A percentile compares a stretch with the other conserved stretches of the same genome.
Evolutionary conservation across 2,888 invertebrate species (phyloP).

Genomic region (Nudaria mundana): DNA sequence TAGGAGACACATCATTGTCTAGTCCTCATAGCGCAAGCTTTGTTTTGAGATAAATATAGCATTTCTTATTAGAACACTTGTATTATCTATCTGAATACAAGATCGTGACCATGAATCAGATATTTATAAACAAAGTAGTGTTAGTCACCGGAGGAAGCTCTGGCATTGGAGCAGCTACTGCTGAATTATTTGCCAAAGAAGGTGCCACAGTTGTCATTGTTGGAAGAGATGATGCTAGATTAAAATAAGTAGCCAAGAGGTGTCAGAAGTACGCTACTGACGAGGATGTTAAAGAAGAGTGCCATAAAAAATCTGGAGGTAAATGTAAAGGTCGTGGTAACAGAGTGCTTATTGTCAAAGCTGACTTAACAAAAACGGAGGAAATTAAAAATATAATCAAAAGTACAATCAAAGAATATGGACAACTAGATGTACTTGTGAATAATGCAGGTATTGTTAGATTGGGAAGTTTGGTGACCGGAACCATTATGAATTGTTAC

Average conservation of each 20-base stretch:
- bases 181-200: constrained; percentile 42
- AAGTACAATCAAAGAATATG: constrained; percentile 33
- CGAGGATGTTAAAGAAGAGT: too few species aligned
- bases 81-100: background rate
- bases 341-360: constrained; percentile 29
- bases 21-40: too few species aligned
- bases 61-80: background rate
- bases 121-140: constrained; percentile 48
- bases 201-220: constrained; percentile 45
- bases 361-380: constrained; percentile 37
- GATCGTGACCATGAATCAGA: constrained; percentile 11
- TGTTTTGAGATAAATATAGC: too few species aligned
- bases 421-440: constrained; percentile 40
- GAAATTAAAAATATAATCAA: constrained; percentile 30
- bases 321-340: constrained; percentile 31
- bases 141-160: constrained; percentile 49
- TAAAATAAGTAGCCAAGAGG: constrained; percentile 33
- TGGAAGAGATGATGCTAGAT: constrained; percentile 44
- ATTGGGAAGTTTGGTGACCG: constrained; percentile 14
- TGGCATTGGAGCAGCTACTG: constrained; percentile 51
- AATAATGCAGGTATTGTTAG: constrained; percentile 41
- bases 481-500: constrained; percentile 22
- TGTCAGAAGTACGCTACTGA: constrained; percentile 28
- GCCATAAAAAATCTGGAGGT: too few species aligned
- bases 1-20: too few species aligned